phyloP scores from a whole-genome alignment of 1,140 invertebrate species.

The Polypedilum pembai region DNA sequence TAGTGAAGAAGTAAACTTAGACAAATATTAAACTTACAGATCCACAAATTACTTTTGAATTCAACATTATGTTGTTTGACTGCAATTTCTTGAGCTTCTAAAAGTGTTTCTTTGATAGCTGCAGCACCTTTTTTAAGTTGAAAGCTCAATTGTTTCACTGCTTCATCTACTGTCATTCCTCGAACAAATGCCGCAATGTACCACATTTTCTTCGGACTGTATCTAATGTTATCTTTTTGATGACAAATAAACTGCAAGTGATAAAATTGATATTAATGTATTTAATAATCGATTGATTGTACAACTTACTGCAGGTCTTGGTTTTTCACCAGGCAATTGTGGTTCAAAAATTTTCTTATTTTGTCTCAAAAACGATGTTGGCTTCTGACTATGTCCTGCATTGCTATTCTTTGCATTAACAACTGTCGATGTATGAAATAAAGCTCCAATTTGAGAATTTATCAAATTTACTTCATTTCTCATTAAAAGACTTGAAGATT shows the following conservation, averaged over 20 bases:
- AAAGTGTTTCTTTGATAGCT: constrained; percentile 68
- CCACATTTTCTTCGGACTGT: constrained; percentile 87
- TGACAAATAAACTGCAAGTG: constrained; percentile 76
- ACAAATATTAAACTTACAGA: constrained; percentile 61
- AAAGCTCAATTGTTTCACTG: constrained; percentile 82
- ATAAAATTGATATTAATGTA: constrained; percentile 34
- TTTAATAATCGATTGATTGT: constrained; percentile 31
- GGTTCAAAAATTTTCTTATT: constrained; percentile 76
- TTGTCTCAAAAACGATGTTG: constrained; percentile 50
- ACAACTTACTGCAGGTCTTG: constrained; percentile 68
- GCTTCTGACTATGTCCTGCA: constrained; percentile 33
- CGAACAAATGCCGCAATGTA: constrained; percentile 78
- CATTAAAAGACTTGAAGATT: constrained; percentile 13
- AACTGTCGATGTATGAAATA: neutral
- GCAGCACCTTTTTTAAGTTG: constrained; percentile 73
- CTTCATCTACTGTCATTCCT: constrained; percentile 90
- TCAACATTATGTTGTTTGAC: constrained; percentile 88
- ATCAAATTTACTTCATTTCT: constrained; percentile 25
- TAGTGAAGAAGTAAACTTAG: neutral
- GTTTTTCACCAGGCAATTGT: constrained; percentile 62
- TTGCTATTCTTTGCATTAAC: neutral
- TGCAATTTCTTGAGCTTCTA: constrained; percentile 84
- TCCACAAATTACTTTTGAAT: constrained; percentile 91
- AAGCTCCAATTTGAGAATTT: neutral
- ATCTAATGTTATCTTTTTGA: constrained; percentile 74